Percentiles rank a stretch among this genome's conserved stretches.
Evolutionary conservation across 2,113 vertebrate species (phyloP).

Genomic region (Perca flavescens): DNA sequence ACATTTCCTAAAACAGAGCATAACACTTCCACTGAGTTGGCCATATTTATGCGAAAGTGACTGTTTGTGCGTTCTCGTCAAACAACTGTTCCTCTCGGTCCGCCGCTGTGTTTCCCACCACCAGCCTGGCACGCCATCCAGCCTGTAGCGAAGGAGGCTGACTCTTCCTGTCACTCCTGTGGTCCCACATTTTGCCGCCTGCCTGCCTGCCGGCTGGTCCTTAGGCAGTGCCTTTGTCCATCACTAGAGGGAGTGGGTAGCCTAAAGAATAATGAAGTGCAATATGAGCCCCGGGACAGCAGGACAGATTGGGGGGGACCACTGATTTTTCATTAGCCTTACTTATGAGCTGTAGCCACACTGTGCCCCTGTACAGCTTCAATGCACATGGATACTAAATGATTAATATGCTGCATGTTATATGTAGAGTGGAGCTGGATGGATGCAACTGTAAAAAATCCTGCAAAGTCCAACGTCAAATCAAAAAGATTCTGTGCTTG

Average conservation of each 20-base stretch:
- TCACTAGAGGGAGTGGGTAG: constrained; percentile 85
- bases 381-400: constrained; percentile 12
- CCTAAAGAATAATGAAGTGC: constrained; percentile 69
- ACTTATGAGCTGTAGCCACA: constrained; percentile 13
- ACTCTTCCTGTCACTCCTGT: constrained; percentile 44
- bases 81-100: constrained; percentile 42
- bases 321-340: constrained; percentile 44
- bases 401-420: background rate
- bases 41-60: constrained; percentile 26
- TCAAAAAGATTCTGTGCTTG: constrained; percentile 10
- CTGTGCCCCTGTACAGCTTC: constrained; percentile 4
- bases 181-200: constrained; percentile 43
- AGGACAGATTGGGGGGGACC: constrained; percentile 12
- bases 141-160: constrained; percentile 37
- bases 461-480: background rate
- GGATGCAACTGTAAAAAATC: background rate
- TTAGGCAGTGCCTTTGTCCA: constrained; percentile 76
- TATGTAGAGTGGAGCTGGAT: background rate
- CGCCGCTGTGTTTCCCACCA: constrained; percentile 12
- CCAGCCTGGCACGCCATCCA: constrained; percentile 22
- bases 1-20: constrained; percentile 8
- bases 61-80: constrained; percentile 30
- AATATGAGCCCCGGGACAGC: constrained; percentile 36
- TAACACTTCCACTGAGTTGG: background rate
- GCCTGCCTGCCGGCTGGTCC: constrained; percentile 59